These are phyloP conservation scores for Lindbergichthys nudifrons DNA, from an alignment of 2,797 vertebrate species.

Conservation along the genomic window DNA sequence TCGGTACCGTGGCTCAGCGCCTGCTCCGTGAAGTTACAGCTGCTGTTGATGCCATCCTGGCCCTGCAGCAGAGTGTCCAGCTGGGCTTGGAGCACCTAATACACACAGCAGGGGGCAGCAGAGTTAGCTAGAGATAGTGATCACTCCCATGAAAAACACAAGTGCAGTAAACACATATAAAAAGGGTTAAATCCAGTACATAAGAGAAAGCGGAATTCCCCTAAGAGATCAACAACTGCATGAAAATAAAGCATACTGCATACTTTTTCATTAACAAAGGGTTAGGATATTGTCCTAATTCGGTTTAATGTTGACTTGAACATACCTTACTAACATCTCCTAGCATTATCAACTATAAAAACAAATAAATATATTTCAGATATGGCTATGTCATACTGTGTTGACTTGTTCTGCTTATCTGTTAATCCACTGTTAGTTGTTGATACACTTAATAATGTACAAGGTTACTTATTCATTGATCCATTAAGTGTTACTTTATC, in stretches of 20 bases:
- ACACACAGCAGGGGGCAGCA: conserved; percentile 62
- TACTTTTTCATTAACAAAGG: not conserved
- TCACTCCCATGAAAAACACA: not conserved
- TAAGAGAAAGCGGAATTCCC: not conserved
- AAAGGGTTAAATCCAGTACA: not conserved
- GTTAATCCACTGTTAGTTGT: not conserved
- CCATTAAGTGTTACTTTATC: not conserved
- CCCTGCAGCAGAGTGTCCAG: conserved; percentile 92
- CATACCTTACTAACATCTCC: not conserved
- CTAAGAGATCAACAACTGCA: not conserved
- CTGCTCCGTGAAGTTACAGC: conserved; percentile 95
- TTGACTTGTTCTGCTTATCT: not conserved
- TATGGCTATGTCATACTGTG: not conserved
- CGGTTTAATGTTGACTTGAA: not conserved
- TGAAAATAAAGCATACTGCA: not conserved
- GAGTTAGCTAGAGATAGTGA: not conserved
- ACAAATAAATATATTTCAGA: not conserved
- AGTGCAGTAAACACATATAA: not conserved
- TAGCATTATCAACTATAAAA: not conserved
- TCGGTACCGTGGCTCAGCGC: conserved; percentile 94
- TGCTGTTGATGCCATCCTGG: conserved; percentile 94
- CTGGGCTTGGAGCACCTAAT: conserved; percentile 94
- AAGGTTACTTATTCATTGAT: not conserved
- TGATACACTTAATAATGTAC: not conserved
- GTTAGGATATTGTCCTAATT: not conserved